Evolutionary conservation across 37 sponge, comb jelly and placozoan genomes (phyloP).

Genomic region (Agelas oroides): DNA sequence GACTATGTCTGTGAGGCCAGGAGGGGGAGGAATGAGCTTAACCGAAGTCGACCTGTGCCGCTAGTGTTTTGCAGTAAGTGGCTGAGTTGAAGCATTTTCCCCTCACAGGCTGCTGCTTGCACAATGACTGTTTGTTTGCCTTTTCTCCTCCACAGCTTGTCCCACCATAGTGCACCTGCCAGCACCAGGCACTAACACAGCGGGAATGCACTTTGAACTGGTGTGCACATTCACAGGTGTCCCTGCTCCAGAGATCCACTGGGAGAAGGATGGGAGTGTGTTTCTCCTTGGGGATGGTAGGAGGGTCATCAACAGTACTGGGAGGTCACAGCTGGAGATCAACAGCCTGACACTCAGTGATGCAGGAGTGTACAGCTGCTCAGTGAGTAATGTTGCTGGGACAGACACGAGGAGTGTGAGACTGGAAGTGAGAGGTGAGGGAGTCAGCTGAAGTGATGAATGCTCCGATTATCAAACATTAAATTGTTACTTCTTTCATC

Average conservation of each 20-base stretch:
- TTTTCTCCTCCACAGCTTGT: conserved; percentile 17
- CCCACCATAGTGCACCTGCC: not conserved
- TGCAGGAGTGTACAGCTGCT: conserved; percentile 20
- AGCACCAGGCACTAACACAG: not conserved
- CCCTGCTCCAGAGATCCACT: conserved; percentile 23
- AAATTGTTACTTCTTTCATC: too few species aligned
- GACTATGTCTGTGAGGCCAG: not conserved
- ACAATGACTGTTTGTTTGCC: too few species aligned
- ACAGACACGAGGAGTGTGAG: not conserved
- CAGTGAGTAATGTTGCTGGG: conserved; percentile 4
- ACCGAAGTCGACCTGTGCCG: too few species aligned
- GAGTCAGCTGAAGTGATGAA: not conserved
- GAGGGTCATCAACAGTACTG: not conserved
- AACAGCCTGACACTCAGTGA: not conserved
- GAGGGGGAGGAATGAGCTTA: not conserved
- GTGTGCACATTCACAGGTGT: conserved; percentile 10
- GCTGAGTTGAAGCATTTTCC: not conserved
- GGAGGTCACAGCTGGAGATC: not conserved
- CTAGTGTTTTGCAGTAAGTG: conserved; percentile 24
- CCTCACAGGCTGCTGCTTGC: too few species aligned
- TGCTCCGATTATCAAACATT: too few species aligned
- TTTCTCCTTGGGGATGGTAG: not conserved
- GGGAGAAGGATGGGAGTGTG: conserved; percentile 6
- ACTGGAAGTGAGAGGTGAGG: conserved; percentile 19
- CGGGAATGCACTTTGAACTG: not conserved